phyloP scores from a whole-genome alignment of 2,113 vertebrate genomes.

The Columba janthina region DNA sequence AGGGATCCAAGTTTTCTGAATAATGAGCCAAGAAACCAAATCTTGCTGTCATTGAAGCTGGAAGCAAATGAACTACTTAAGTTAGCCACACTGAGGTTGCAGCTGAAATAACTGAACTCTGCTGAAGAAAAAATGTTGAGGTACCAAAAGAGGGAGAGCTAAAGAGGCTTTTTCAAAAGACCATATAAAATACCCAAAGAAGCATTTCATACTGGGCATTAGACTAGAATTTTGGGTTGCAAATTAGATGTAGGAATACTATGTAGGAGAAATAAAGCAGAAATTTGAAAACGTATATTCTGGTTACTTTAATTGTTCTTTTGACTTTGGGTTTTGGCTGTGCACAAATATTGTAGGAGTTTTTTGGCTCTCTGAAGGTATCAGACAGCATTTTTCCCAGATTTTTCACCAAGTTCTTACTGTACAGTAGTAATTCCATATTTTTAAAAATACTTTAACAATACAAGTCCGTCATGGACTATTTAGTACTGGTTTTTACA shows the following conservation, averaged over 20 bases:
- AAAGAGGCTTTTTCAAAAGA: background rate
- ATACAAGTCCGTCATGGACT: background rate
- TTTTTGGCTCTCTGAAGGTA: background rate
- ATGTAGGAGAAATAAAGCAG: background rate
- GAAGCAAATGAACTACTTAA: background rate
- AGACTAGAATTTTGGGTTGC: background rate
- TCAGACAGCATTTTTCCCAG: background rate
- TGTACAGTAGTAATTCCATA: background rate
- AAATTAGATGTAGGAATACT: background rate
- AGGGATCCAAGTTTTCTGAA: background rate
- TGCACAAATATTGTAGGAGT: background rate
- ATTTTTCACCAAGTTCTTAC: background rate
- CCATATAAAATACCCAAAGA: background rate
- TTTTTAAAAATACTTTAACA: background rate
- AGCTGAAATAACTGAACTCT: background rate
- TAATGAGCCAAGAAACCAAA: background rate
- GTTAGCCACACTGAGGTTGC: background rate
- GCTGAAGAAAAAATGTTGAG: background rate
- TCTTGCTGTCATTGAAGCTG: background rate
- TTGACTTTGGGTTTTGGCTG: background rate
- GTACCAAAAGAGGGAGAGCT: background rate
- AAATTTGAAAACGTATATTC: background rate
- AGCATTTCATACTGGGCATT: background rate
- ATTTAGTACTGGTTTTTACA: background rate
- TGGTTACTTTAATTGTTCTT: background rate